These are phyloP conservation scores for Diprion similis DNA, from an alignment of 1,140 invertebrate species.

Conservation along the genomic window DNA sequence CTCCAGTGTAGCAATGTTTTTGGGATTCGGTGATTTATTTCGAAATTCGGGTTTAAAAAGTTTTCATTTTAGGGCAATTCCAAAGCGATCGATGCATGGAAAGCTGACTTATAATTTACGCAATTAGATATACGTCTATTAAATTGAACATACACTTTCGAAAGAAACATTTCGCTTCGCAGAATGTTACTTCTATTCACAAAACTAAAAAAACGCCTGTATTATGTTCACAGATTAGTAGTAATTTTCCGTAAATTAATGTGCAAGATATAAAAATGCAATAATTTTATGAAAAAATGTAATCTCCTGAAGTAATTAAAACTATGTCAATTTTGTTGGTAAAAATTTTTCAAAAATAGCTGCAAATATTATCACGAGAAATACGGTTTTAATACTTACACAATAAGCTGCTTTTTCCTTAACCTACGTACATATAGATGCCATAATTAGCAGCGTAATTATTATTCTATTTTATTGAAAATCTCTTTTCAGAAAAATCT, in stretches of 20 bases:
- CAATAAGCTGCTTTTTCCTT: not conserved
- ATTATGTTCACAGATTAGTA: not conserved
- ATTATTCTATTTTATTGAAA: not conserved
- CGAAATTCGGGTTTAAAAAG: too few relatives aligned
- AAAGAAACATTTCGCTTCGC: not conserved
- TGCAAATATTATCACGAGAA: slow-evolving; percentile 6
- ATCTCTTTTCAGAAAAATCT: not conserved
- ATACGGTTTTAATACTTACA: not conserved
- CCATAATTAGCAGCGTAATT: not conserved
- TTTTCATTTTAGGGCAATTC: too few relatives aligned
- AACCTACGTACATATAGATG: not conserved
- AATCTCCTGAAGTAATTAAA: not conserved
- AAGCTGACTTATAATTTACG: too few relatives aligned
- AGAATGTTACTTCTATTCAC: not conserved
- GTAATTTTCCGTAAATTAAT: not conserved
- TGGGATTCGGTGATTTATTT: too few relatives aligned
- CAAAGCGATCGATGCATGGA: too few relatives aligned
- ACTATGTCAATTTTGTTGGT: not conserved
- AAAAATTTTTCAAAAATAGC: not conserved
- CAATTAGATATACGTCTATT: too few relatives aligned
- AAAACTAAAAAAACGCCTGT: not conserved
- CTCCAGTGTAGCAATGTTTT: too few relatives aligned
- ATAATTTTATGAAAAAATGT: not conserved
- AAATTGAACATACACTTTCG: too few relatives aligned
- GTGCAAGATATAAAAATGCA: not conserved